Percentiles rank a stretch among this genome's conserved stretches.
phyloP scores from a whole-genome alignment of 2,113 vertebrate species.

The Donacobius atricapilla region DNA sequence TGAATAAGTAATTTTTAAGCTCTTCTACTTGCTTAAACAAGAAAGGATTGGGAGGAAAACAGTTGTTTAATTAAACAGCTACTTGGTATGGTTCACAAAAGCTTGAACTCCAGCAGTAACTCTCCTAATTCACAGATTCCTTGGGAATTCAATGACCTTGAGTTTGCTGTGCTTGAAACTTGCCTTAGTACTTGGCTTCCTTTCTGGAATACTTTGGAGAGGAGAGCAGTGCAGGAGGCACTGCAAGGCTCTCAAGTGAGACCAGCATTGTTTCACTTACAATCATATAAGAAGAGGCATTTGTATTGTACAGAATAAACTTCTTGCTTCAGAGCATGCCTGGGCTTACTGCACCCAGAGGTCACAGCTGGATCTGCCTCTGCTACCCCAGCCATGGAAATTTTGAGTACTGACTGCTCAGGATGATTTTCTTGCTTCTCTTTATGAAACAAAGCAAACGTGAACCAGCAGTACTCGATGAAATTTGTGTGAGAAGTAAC shows the following conservation, averaged over 20 bases:
- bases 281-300: neutral
- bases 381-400: neutral
- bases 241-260: neutral
- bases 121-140: conserved; percentile 57
- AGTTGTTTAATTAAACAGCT: conserved; percentile 58
- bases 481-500: neutral
- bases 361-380: neutral
- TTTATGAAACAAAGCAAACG: neutral
- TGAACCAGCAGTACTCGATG: neutral
- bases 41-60: neutral
- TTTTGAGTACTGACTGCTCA: neutral
- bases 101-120: conserved; percentile 34
- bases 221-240: neutral
- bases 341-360: neutral
- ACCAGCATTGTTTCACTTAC: neutral
- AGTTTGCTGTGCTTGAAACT: conserved; percentile 23
- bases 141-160: conserved; percentile 68
- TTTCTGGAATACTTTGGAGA: neutral
- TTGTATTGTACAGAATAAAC: neutral
- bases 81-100: conserved; percentile 41
- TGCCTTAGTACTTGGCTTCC: conserved; percentile 26
- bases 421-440: neutral
- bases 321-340: neutral
- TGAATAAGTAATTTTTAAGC: conserved; percentile 7
- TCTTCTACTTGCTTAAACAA: conserved; percentile 13